phyloP scores from a whole-genome alignment of 2,888 invertebrate genomes.

The Bursaphelenchus okinawaensis region DNA sequence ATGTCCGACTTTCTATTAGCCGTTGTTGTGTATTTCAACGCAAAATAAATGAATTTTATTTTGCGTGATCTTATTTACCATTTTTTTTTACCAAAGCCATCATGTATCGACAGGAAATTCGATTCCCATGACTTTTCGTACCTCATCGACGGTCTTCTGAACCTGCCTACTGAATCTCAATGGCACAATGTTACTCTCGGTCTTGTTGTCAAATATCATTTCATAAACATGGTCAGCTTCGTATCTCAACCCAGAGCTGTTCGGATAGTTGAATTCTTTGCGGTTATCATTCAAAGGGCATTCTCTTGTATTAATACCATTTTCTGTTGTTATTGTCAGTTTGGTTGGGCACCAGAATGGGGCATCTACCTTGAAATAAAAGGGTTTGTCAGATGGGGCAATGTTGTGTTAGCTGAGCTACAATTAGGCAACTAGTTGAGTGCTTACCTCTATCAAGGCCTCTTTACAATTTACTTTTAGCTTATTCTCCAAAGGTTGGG shows the following conservation, averaged over 20 bases:
- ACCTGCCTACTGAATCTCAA: neutral
- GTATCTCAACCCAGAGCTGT: constrained; percentile 7
- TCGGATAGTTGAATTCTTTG: constrained; percentile 6
- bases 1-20: neutral
- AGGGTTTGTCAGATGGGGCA: neutral
- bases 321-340: neutral
- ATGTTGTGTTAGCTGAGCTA: no score
- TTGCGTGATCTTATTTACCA: no score
- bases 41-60: no score
- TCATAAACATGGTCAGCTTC: neutral
- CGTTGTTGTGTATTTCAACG: no score
- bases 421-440: no score
- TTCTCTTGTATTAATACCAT: neutral
- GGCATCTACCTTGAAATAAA: neutral
- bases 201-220: neutral
- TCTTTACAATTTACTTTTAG: neutral
- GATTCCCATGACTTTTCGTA: neutral
- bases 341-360: constrained; percentile 11
- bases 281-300: constrained; percentile 9
- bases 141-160: neutral
- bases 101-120: neutral
- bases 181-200: neutral
- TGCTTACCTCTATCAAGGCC: neutral
- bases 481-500: neutral
- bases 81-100: no score